Base-by-base conservation (phyloP, 2,113 vertebrate genomes). In the Microtus richardsoni region DNA sequence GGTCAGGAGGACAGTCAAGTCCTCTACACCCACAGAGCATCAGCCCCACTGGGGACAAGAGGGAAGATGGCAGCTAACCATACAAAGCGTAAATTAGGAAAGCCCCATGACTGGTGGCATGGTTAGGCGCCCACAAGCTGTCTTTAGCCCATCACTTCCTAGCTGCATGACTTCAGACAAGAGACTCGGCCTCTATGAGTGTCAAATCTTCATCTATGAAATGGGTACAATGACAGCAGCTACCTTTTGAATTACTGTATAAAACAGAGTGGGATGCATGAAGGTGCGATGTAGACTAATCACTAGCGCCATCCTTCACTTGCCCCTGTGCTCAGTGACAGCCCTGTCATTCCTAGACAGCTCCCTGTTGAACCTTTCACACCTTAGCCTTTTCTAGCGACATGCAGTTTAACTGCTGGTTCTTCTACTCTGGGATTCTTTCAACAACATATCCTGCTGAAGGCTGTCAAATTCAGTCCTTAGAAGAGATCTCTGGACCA, bases 161-260 rank as follows among this genome's bases (percentile, higher is more conserved):
- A 78, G 39, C 22, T 44, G 2, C 2, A 3, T 54, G 68, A 82
- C 26, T 52, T 64, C 62, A 44, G 64, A 39, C 26, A 77, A 62
- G 54, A 80, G 26, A 71, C n/a, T 91, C 54, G 70, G 49, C 30
- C 24, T 88, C 68, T 26, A 0, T 5, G 47, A 91, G 9, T 78
- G 86, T 91, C 89, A 71, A 49, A n/a, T 96, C 60, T 64, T 91
- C 75, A 52, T 30, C 79, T 95, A 16, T 94, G 78, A 79, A 71
- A 94, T 82, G 94, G 41, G 36, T 79, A 30, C 14, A 70, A 17
- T 30, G 44, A 26, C 54, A 77, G 11, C 21, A 60, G 8, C 13
- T 91, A 36, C n/a, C 17, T 62, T 74, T 30, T 21, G 33, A 70
- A 60, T 73, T 77, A 9, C 9, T 22, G 12, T 75, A 86, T 80